These are phyloP conservation scores for Tadarida brasiliensis DNA, from an alignment of 2,797 vertebrate genomes.

Conservation along the genomic window DNA sequence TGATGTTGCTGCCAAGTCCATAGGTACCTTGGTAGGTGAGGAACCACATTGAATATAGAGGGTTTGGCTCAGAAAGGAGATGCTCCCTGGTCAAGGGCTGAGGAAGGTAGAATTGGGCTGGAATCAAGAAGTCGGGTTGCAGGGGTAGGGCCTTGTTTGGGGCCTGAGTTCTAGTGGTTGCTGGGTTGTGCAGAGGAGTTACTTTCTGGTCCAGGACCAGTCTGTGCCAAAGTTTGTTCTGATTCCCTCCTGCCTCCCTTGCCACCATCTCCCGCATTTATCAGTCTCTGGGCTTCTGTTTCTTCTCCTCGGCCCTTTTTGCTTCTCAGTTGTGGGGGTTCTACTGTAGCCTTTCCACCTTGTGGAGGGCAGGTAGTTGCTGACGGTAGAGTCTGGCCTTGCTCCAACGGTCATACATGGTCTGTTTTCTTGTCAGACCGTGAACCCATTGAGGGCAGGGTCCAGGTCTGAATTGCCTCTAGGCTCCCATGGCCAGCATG, in stretches of 20 bases:
- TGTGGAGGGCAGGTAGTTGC: neutral
- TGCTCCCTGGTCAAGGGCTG: neutral
- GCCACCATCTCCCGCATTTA: neutral
- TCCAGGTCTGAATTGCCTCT: conserved; percentile 21
- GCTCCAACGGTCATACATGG: neutral
- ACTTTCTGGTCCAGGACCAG: neutral
- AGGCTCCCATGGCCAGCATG: neutral
- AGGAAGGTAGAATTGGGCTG: neutral
- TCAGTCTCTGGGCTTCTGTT: neutral
- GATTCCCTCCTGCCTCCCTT: neutral
- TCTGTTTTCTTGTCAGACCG: neutral
- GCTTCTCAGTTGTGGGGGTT: neutral
- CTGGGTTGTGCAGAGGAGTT: neutral
- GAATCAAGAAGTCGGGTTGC: neutral
- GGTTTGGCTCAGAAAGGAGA: neutral
- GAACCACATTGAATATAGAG: neutral
- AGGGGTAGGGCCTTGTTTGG: neutral
- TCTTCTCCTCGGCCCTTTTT: neutral
- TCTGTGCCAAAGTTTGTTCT: neutral
- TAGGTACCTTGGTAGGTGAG: neutral
- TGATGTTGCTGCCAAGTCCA: neutral
- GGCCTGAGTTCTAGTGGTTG: neutral
- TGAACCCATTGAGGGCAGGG: conserved; percentile 34
- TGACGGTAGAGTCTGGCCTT: neutral
- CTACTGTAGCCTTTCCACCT: neutral